Evolutionary conservation across 2,797 vertebrate species (phyloP).

Genomic region (Phataginus tetradactyla): DNA sequence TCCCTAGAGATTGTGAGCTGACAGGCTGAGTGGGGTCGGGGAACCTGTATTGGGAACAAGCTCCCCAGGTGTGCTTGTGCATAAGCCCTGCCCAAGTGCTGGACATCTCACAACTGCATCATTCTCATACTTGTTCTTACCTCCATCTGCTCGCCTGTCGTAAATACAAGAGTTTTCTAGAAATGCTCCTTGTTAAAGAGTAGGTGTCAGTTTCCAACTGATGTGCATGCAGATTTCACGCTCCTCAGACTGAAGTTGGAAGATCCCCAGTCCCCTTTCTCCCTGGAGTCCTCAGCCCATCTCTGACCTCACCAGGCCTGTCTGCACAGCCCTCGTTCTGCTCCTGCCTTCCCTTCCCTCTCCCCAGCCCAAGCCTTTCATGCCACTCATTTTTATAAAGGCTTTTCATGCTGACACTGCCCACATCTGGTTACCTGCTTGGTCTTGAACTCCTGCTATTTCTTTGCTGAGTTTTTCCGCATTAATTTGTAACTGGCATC

Average conservation of each 20-base stretch:
- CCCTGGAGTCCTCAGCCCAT: not conserved
- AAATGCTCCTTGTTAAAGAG: not conserved
- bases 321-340: not conserved
- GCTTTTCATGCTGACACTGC: not conserved
- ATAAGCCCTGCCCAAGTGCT: not conserved
- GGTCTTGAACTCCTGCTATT: not conserved
- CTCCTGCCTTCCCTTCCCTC: rapidly evolving
- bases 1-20: not conserved
- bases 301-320: rapidly evolving
- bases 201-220: not conserved
- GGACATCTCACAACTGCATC: not conserved
- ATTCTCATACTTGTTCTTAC: not conserved
- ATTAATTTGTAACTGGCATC: not conserved
- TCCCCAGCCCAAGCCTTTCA: not conserved
- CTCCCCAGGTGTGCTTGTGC: not conserved
- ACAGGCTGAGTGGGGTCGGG: not conserved
- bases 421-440: not conserved
- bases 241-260: not conserved
- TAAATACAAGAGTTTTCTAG: not conserved
- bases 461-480: not conserved
- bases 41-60: not conserved
- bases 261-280: not conserved
- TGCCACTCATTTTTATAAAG: not conserved
- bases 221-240: not conserved
- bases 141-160: not conserved